Evolutionary conservation across 2,888 invertebrate species (phyloP).

Genomic region (Ryuthela nishihirai): DNA sequence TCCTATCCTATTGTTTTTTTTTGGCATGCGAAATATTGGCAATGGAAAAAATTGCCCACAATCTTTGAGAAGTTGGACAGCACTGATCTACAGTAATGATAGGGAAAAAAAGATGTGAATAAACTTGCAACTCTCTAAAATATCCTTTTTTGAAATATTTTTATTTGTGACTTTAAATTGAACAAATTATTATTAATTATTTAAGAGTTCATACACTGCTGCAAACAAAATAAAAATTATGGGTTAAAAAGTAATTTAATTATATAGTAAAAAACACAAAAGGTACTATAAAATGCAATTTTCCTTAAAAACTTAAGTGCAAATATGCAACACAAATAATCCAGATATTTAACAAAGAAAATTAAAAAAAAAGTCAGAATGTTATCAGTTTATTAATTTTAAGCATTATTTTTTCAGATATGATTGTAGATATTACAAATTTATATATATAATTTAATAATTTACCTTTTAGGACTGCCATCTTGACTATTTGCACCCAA

Average conservation of each 20-base stretch:
- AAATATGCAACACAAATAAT: not conserved
- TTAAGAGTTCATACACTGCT: not conserved
- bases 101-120: no score
- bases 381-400: not conserved
- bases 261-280: not conserved
- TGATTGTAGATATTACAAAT: not conserved
- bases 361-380: not conserved
- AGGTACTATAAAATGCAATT: no score
- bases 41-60: no score
- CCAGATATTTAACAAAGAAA: not conserved
- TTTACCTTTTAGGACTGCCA: constrained; percentile 40
- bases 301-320: no score
- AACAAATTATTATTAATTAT: no score
- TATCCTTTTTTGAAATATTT: no score
- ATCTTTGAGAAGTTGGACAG: no score
- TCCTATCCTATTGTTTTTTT: no score
- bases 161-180: no score
- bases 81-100: no score
- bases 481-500: constrained; percentile 36
- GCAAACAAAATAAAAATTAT: constrained; percentile 41
- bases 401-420: not conserved
- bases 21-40: no score
- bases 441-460: not conserved
- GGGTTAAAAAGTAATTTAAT: constrained; percentile 1
- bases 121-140: no score